Evolutionary conservation across 1,140 invertebrate genomes (phyloP).

Genomic region (Brachionus koreanus): DNA sequence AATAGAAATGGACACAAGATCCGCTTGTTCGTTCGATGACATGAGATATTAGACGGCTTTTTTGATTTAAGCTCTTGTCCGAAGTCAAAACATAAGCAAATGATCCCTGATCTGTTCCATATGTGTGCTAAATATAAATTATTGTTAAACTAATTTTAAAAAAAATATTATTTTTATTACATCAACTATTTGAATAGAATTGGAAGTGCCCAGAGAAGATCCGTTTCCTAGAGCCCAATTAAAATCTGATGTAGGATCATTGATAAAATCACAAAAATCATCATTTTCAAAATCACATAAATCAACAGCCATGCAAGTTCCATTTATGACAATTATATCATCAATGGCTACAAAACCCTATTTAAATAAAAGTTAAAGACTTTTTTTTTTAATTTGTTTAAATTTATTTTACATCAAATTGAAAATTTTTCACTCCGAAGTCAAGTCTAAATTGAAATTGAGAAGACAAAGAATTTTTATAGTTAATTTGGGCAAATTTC

Average conservation of each 20-base stretch:
- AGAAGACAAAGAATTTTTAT: background rate
- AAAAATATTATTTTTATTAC: background rate
- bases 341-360: conserved; percentile 39
- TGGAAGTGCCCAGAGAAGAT: background rate
- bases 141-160: background rate
- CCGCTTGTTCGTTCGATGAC: conserved; percentile 4
- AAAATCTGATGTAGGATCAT: background rate
- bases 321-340: conserved; percentile 25
- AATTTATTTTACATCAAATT: conserved; percentile 11
- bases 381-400: background rate
- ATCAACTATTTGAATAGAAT: background rate
- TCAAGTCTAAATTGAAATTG: conserved; percentile 11
- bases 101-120: conserved; percentile 16
- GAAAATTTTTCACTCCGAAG: background rate
- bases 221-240: background rate
- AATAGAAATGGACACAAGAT: conserved; percentile 40
- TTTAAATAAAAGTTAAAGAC: background rate
- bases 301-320: background rate
- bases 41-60: background rate
- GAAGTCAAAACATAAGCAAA: conserved; percentile 11
- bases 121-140: conserved; percentile 7
- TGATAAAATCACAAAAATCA: conserved; percentile 4
- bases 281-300: conserved; percentile 35
- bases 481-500: conserved; percentile 18
- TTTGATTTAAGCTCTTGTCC: background rate